Percentiles rank a stretch among this genome's conserved stretches.
Evolutionary conservation across 1,140 invertebrate species (phyloP).

Genomic region (Cydia amplana): DNA sequence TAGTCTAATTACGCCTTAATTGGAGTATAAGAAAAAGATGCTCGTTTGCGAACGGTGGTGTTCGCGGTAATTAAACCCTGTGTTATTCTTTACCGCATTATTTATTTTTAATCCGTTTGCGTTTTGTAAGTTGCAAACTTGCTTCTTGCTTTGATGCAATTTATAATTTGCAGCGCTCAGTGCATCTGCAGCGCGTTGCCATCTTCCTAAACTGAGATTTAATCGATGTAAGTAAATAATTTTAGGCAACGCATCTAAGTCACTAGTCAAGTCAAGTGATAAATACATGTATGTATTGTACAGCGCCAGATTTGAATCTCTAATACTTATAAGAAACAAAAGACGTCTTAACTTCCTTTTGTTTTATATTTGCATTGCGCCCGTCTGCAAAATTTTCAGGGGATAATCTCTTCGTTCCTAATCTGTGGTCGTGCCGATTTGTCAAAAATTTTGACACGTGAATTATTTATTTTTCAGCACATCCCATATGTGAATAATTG

Average conservation of each 20-base stretch:
- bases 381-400: background rate
- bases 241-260: background rate
- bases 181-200: background rate
- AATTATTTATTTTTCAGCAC: constrained; percentile 58
- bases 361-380: background rate
- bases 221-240: background rate
- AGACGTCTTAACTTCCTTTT: background rate
- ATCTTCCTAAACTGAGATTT: background rate
- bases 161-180: background rate
- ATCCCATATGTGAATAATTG: constrained; percentile 66
- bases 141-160: background rate
- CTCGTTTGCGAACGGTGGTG: no score
- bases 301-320: no score
- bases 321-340: background rate
- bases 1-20: no score
- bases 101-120: background rate
- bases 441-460: constrained; percentile 29
- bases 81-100: background rate
- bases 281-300: no score
- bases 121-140: constrained; percentile 8
- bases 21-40: no score
- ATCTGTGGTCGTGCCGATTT: constrained; percentile 27
- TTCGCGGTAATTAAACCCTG: no score
- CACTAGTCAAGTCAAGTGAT: no score
- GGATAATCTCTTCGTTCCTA: background rate